Evolutionary conservation across 2,888 invertebrate species (phyloP).

Genomic region (Slavum lentiscoides): DNA sequence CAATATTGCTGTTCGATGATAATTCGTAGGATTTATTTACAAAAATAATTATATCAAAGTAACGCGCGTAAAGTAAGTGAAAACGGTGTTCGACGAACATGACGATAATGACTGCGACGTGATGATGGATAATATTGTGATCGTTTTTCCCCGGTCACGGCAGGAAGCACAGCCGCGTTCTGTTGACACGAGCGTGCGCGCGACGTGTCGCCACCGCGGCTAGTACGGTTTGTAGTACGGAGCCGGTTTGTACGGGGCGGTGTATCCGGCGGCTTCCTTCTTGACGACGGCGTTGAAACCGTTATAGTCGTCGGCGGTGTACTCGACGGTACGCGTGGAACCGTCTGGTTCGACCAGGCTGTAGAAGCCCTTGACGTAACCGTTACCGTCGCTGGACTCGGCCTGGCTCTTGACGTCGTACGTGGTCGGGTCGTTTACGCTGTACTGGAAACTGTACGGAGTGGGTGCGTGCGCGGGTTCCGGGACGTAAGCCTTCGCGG

Average conservation of each 20-base stretch:
- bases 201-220: too few relatives aligned
- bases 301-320: slow-evolving; percentile 49
- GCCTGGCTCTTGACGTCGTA: slow-evolving; percentile 46
- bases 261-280: slow-evolving; percentile 49
- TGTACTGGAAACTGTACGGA: slow-evolving; percentile 47
- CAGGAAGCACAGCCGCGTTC: too few relatives aligned
- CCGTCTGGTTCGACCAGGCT: slow-evolving; percentile 43
- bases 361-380: slow-evolving; percentile 53
- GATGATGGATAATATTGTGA: too few relatives aligned
- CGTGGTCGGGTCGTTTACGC: slow-evolving; percentile 43
- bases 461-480: slow-evolving; percentile 7
- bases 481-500: slow-evolving; percentile 37
- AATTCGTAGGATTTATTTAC: too few relatives aligned
- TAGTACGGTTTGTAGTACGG: neutral
- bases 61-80: too few relatives aligned
- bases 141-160: too few relatives aligned
- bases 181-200: too few relatives aligned
- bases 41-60: too few relatives aligned
- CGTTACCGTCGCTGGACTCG: slow-evolving; percentile 49
- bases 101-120: too few relatives aligned
- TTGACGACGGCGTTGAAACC: slow-evolving; percentile 53
- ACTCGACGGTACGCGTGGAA: slow-evolving; percentile 44
- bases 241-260: neutral
- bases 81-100: too few relatives aligned
- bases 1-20: too few relatives aligned